These are phyloP conservation scores for Agonopterix subpropinquella DNA, from an alignment of 2,888 invertebrate species.

Conservation along the genomic window DNA sequence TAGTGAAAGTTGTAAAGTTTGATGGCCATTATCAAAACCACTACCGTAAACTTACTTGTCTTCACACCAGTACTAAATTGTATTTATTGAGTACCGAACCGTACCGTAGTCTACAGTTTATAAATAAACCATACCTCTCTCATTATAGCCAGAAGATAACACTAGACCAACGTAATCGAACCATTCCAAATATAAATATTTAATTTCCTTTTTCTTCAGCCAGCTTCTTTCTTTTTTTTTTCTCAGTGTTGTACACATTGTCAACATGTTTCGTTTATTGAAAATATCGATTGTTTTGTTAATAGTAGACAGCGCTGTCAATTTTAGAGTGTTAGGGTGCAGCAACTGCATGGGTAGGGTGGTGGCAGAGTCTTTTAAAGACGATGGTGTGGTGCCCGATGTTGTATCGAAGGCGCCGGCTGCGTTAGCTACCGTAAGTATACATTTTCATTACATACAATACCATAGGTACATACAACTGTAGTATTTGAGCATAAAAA, in stretches of 20 bases:
- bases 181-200: too few relatives aligned
- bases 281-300: slow-evolving; percentile 60
- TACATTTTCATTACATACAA: neutral
- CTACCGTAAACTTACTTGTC: too few relatives aligned
- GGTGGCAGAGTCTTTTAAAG: slow-evolving; percentile 60
- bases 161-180: neutral
- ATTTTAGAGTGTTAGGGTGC: slow-evolving; percentile 68
- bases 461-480: neutral
- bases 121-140: neutral
- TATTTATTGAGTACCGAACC: neutral
- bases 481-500: too few relatives aligned
- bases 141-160: neutral
- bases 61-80: too few relatives aligned
- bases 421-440: neutral
- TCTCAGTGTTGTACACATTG: neutral
- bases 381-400: neutral
- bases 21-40: too few relatives aligned
- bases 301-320: slow-evolving; percentile 61
- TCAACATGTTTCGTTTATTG: slow-evolving; percentile 36
- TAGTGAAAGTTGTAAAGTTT: too few relatives aligned
- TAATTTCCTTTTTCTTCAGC: too few relatives aligned
- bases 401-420: neutral
- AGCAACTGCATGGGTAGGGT: slow-evolving; percentile 46
- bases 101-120: slow-evolving; percentile 1
- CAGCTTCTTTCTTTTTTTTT: neutral